A percentile compares a stretch with the other conserved stretches of the same genome.
Conservation (phyloP, 2,888 invertebrate genomes). For the Ferrisia virgata region DNA sequence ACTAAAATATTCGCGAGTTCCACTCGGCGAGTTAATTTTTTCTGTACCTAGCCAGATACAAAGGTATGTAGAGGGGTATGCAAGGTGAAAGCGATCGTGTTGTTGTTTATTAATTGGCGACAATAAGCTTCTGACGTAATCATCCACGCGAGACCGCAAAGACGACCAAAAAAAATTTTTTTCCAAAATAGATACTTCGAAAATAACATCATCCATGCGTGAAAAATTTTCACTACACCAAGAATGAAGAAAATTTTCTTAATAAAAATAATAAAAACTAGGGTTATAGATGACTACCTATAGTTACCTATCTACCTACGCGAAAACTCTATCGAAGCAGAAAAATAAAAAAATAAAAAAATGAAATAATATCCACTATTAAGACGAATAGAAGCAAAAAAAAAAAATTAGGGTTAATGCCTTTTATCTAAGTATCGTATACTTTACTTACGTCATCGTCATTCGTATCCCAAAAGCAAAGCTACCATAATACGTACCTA, state of each 20-base stretch:
- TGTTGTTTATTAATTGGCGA: neutral
- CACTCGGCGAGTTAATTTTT: neutral
- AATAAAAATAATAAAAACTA: neutral
- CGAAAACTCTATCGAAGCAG: too few species aligned
- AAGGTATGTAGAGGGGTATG: too few species aligned
- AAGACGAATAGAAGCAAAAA: neutral
- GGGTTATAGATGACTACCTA: too few species aligned
- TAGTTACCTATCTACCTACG: too few species aligned
- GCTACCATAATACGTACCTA: neutral
- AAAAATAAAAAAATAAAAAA: too few species aligned
- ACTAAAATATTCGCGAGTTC: neutral
- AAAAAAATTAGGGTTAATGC: neutral
- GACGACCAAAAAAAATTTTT: too few species aligned
- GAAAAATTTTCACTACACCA: neutral
- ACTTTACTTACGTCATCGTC: neutral
- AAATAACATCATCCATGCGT: neutral
- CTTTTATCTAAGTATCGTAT: conserved; percentile 14
- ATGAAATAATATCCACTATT: too few species aligned
- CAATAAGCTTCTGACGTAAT: neutral
- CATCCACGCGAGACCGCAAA: too few species aligned
- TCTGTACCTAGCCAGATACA: too few species aligned
- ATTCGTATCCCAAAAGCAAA: neutral
- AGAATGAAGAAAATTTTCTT: neutral
- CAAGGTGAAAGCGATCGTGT: neutral
- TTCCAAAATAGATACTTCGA: too few species aligned